These are phyloP conservation scores for Pachypeltis micranthus DNA, from an alignment of 1,140 invertebrate species.

Conservation along the genomic window DNA sequence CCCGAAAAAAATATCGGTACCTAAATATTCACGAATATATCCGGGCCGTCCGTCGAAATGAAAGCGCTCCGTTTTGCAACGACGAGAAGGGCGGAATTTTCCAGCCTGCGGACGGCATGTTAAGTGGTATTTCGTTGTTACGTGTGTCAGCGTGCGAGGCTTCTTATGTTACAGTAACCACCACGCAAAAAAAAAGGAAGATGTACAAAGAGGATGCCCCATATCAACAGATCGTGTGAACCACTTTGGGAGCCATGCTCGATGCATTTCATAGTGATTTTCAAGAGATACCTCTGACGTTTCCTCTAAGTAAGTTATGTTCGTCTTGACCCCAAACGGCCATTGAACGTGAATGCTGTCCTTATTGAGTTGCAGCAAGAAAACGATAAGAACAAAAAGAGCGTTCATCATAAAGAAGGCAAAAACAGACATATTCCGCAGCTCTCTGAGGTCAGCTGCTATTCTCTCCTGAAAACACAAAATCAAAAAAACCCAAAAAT, in stretches of 20 bases:
- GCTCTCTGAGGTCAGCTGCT: conserved; percentile 74
- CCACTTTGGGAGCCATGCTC: conserved; percentile 4
- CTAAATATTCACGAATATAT: too few species aligned
- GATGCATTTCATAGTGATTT: conserved; percentile 9
- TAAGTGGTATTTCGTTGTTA: too few species aligned
- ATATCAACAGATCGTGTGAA: background rate
- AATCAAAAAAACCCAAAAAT: conserved; percentile 14
- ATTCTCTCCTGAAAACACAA: conserved; percentile 64
- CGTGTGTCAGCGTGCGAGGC: background rate
- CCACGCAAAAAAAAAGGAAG: conserved; percentile 18
- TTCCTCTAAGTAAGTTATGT: conserved; percentile 84
- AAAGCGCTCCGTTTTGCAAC: too few species aligned
- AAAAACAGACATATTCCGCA: conserved; percentile 93
- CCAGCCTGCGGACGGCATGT: too few species aligned
- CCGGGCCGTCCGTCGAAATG: too few species aligned
- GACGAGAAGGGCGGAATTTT: too few species aligned
- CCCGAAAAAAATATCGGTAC: too few species aligned
- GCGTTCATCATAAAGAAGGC: conserved; percentile 99
- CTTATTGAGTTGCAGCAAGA: conserved; percentile 96
- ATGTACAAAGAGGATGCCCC: conserved; percentile 10
- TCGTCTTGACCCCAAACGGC: conserved; percentile 86
- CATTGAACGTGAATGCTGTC: conserved; percentile 89
- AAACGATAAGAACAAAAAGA: conserved; percentile 95
- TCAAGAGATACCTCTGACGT: conserved; percentile 59
- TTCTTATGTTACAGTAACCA: background rate